Percentiles rank a stretch among this genome's conserved stretches.
phyloP scores from a whole-genome alignment of 2,797 vertebrate species.

The Poecilia gillii region DNA sequence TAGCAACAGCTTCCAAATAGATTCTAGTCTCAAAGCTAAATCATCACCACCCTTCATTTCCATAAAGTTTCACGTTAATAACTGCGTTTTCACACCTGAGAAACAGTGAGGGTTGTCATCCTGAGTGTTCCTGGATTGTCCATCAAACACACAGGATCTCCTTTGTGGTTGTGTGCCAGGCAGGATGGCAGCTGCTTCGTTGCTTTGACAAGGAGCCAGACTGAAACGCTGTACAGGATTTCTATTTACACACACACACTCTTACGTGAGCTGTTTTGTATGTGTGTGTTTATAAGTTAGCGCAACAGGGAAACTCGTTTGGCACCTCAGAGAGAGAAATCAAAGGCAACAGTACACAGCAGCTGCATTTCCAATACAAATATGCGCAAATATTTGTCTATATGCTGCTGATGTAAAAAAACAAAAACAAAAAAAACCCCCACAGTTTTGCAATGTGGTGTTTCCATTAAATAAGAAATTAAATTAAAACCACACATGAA shows the following conservation, averaged over 20 bases:
- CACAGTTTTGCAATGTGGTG: too few species aligned
- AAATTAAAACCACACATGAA: too few species aligned
- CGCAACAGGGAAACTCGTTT: neutral
- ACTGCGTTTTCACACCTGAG: neutral
- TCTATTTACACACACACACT: neutral
- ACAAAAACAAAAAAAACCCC: accelerated
- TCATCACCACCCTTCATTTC: neutral
- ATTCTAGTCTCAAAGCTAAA: neutral
- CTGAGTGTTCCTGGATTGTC: neutral
- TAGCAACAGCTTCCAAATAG: neutral
- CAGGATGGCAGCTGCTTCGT: neutral
- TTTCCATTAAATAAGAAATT: too few species aligned
- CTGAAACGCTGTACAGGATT: neutral
- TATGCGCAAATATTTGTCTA: too few species aligned
- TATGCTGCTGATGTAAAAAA: too few species aligned
- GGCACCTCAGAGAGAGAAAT: neutral
- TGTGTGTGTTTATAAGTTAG: neutral
- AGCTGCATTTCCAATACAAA: too few species aligned
- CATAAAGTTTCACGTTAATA: neutral
- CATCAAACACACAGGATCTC: neutral
- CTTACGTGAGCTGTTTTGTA: neutral
- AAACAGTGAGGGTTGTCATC: neutral
- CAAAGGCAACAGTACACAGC: neutral
- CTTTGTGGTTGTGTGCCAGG: neutral
- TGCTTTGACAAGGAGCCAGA: neutral